Evolutionary conservation across 1,140 invertebrate genomes (phyloP).

Genomic region (Caenorhabditis latens): DNA sequence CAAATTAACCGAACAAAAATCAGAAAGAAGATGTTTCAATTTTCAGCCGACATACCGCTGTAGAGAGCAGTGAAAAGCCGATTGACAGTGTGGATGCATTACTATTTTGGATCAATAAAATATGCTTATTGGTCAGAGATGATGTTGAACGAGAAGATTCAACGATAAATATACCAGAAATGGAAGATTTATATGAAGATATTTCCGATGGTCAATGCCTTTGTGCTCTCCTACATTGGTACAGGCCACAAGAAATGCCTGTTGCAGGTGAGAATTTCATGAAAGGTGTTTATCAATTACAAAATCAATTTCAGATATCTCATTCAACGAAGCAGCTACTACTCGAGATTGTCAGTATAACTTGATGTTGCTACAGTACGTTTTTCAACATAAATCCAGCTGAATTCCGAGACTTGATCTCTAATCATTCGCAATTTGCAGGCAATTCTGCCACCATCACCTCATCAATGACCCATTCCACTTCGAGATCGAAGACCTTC

Average conservation of each 20-base stretch:
- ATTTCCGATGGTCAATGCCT: slow-evolving; percentile 92
- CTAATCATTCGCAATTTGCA: slow-evolving; percentile 54
- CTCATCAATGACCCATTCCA: slow-evolving; percentile 92
- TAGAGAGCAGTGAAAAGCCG: slow-evolving; percentile 80
- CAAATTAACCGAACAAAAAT: slow-evolving; percentile 15
- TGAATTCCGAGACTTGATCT: background rate
- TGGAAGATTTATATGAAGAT: slow-evolving; percentile 83
- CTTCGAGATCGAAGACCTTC: slow-evolving; percentile 93
- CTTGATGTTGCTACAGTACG: slow-evolving; percentile 86
- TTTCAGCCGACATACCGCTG: slow-evolving; percentile 79
- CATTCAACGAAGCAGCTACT: slow-evolving; percentile 79
- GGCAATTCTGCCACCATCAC: slow-evolving; percentile 85
- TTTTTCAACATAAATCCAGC: background rate
- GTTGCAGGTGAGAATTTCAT: slow-evolving; percentile 80
- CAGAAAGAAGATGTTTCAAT: background rate
- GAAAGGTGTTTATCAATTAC: background rate
- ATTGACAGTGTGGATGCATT: slow-evolving; percentile 89
- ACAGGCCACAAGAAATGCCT: slow-evolving; percentile 89
- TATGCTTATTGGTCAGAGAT: slow-evolving; percentile 76
- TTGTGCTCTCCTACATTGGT: slow-evolving; percentile 90
- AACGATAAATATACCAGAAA: slow-evolving; percentile 78
- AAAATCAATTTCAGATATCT: slow-evolving; percentile 79
- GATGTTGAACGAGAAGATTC: slow-evolving; percentile 71
- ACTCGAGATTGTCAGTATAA: slow-evolving; percentile 93
- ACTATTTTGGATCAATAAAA: slow-evolving; percentile 80